Percentiles rank a stretch among this genome's conserved stretches.
Evolutionary conservation across 2,797 vertebrate species (phyloP).

Genomic region (Rhinichthys osculus): DNA sequence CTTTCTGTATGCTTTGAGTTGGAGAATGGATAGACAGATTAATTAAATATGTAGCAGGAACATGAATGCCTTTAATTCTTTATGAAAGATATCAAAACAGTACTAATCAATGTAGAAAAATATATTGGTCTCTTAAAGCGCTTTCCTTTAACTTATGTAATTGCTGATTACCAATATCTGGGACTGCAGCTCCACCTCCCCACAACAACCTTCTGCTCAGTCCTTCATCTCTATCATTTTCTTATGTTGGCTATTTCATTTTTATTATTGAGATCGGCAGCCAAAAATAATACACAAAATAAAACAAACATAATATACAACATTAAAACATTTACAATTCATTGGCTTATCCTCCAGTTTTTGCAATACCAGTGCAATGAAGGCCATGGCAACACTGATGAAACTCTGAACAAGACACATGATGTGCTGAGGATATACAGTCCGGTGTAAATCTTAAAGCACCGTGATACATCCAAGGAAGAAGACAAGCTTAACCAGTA

Average conservation of each 20-base stretch:
- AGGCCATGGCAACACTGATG: background rate
- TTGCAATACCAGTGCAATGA: background rate
- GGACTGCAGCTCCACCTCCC: background rate
- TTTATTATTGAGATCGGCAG: background rate
- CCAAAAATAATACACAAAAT: background rate
- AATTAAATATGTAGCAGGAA: slow-evolving; percentile 15
- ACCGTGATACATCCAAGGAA: background rate
- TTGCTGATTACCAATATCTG: background rate
- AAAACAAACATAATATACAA: background rate
- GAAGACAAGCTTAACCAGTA: background rate
- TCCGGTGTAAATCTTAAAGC: background rate
- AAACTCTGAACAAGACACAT: background rate
- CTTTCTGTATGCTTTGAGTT: background rate
- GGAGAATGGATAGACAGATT: slow-evolving; percentile 22
- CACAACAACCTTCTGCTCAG: background rate
- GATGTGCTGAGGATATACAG: background rate
- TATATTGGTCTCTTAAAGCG: background rate
- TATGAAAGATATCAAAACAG: slow-evolving; percentile 31
- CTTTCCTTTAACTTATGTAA: background rate
- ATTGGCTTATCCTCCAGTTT: background rate
- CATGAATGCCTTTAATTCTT: slow-evolving; percentile 1
- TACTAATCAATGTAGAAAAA: background rate
- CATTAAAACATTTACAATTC: background rate
- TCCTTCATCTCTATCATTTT: background rate
- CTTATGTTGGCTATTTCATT: background rate